phyloP scores from a whole-genome alignment of 2,113 vertebrate species.

The Coregonus clupeaformis region DNA sequence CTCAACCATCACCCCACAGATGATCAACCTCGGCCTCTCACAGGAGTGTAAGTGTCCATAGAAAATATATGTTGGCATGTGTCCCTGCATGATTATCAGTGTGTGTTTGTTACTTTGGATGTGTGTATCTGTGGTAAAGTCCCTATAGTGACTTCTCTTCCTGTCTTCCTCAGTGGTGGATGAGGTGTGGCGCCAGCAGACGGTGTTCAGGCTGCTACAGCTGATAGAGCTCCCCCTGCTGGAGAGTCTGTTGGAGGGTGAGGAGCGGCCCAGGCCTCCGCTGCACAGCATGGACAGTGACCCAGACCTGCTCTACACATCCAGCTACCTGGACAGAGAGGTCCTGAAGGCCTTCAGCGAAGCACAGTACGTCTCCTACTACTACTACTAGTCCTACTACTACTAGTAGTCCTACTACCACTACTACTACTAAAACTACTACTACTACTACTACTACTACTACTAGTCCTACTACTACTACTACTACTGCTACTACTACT shows the following conservation, averaged over 20 bases:
- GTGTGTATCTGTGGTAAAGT: neutral
- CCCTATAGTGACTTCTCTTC: neutral
- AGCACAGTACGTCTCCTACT: constrained; percentile 82
- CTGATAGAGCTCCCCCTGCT: constrained; percentile 92
- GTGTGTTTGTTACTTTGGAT: neutral
- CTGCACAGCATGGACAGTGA: constrained; percentile 71
- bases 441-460: no score
- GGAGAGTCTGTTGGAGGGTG: constrained; percentile 83
- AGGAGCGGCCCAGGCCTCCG: constrained; percentile 54
- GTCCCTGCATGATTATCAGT: neutral
- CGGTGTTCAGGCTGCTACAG: constrained; percentile 86
- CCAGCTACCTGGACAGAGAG: constrained; percentile 89
- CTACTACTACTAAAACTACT: no score
- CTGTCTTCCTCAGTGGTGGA: constrained; percentile 77
- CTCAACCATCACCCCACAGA: constrained; percentile 74
- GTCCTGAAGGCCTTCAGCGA: constrained; percentile 96
- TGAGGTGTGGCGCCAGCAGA: constrained; percentile 95
- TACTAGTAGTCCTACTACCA: neutral
- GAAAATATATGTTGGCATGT: neutral
- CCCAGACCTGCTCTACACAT: constrained; percentile 76
- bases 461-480: no score
- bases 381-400: no score
- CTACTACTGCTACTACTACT: no score
- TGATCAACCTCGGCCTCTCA: constrained; percentile 81
- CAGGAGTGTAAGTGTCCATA: constrained; percentile 74